A percentile compares a stretch with the other conserved stretches of the same genome.
phyloP scores from a whole-genome alignment of 64 coral and sea anemone species.

The Exaiptasia diaphana region DNA sequence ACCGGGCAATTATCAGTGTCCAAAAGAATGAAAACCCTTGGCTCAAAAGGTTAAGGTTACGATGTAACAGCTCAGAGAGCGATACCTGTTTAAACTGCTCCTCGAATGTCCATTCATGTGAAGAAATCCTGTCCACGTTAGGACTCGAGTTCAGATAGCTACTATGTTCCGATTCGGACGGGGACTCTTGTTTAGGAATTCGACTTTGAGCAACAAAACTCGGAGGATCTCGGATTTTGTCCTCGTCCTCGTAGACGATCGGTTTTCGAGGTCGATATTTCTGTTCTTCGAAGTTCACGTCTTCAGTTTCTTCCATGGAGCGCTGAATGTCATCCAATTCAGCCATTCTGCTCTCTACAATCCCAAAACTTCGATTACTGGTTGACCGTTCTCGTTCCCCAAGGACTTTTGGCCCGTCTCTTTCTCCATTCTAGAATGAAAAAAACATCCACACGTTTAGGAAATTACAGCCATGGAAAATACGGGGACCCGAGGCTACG shows the following conservation, averaged over 20 bases:
- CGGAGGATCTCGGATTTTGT: conserved; percentile 53
- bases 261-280: conserved; percentile 64
- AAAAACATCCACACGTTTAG: conserved; percentile 3
- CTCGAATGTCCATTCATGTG: conserved; percentile 93
- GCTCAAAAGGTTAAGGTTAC: not conserved
- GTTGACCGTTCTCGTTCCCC: not conserved
- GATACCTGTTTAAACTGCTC: conserved; percentile 95
- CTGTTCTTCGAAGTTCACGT: conserved; percentile 62
- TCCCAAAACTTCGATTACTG: conserved; percentile 20
- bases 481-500: conserved; percentile 54
- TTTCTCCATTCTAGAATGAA: not conserved
- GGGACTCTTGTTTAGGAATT: conserved; percentile 51
- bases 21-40: not conserved
- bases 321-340: conserved; percentile 91
- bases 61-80: not conserved
- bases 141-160: conserved; percentile 57
- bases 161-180: conserved; percentile 41
- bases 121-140: conserved; percentile 59
- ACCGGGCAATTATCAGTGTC: not conserved
- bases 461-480: not conserved
- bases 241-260: conserved; percentile 59
- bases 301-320: conserved; percentile 91
- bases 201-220: conserved; percentile 48
- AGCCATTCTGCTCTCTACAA: conserved; percentile 94
- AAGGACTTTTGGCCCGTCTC: not conserved